Percentiles rank a stretch among this genome's conserved stretches.
Evolutionary conservation across 1,140 invertebrate genomes (phyloP).

Genomic region (Cydia amplana): DNA sequence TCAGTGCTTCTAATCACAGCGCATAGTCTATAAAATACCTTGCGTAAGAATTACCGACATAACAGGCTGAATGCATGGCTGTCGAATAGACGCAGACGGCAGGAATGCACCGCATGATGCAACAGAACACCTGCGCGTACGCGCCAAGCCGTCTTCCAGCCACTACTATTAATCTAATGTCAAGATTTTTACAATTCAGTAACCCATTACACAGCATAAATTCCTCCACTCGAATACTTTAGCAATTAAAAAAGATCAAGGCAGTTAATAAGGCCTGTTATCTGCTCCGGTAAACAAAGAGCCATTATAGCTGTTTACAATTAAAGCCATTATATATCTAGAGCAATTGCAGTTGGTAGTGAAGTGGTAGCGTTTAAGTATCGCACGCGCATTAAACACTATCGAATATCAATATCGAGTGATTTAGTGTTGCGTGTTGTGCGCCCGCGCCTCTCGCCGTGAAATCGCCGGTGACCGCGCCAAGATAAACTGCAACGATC

Average conservation of each 20-base stretch:
- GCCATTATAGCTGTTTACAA: constrained; percentile 25
- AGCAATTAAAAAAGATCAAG: constrained; percentile 26
- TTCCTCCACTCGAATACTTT: constrained; percentile 9
- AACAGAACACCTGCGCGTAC: constrained; percentile 62
- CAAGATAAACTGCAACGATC: constrained; percentile 35
- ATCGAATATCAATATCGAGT: constrained; percentile 49
- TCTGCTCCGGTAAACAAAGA: constrained; percentile 35
- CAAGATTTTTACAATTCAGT: constrained; percentile 56
- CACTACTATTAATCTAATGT: constrained; percentile 60
- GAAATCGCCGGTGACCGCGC: constrained; percentile 46
- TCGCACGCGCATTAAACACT: constrained; percentile 45
- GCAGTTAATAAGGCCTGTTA: constrained; percentile 21
- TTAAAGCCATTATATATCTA: constrained; percentile 27
- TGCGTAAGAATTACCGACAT: constrained; percentile 24
- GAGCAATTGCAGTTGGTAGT: constrained; percentile 10
- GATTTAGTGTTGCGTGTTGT: constrained; percentile 48
- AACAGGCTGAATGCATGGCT: constrained; percentile 24
- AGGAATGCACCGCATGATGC: constrained; percentile 57
- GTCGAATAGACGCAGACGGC: constrained; percentile 6
- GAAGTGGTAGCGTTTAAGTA: constrained; percentile 35
- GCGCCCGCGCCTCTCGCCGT: constrained; percentile 36
- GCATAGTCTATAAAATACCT: constrained; percentile 1
- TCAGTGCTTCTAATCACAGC: constrained; percentile 20
- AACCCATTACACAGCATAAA: constrained; percentile 32
- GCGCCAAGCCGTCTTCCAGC: constrained; percentile 66